Evolutionary conservation across 2,797 vertebrate species (phyloP).

Genomic region (Bufotes viridis): DNA sequence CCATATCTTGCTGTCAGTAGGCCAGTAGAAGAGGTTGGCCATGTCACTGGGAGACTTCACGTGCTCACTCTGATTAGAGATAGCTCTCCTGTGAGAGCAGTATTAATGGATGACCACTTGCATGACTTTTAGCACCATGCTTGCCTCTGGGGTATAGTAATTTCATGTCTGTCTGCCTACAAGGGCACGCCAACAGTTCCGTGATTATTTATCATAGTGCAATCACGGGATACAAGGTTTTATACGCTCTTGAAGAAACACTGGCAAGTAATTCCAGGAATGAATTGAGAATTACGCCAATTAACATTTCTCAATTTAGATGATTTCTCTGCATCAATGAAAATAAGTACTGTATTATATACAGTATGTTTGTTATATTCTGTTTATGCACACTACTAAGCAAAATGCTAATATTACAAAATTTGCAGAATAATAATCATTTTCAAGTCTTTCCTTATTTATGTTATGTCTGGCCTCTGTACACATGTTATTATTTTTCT

Average conservation of each 20-base stretch:
- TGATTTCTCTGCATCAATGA: not conserved
- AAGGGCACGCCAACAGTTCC: conserved; percentile 16
- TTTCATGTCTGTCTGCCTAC: not conserved
- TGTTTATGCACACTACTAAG: not conserved
- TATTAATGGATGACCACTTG: conserved; percentile 5
- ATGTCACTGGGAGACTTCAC: not conserved
- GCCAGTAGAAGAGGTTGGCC: not conserved
- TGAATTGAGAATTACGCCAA: not conserved
- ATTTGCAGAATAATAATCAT: not conserved
- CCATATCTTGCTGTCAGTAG: not conserved
- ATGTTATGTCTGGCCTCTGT: not conserved
- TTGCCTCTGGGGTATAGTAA: conserved; percentile 16
- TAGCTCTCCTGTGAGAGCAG: not conserved
- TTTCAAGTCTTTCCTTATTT: not conserved
- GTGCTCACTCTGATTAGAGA: not conserved
- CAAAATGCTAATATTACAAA: not conserved
- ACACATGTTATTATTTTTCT: not conserved
- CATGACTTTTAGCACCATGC: conserved; percentile 2
- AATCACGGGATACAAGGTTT: not conserved
- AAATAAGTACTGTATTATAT: not conserved
- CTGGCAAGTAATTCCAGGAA: conserved; percentile 3
- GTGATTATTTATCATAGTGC: conserved; percentile 36
- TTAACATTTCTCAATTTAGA: not conserved
- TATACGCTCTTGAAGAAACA: not conserved
- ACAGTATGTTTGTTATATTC: not conserved